Evolutionary conservation across 2,888 invertebrate genomes (phyloP), one percentile per base, ranked within the genome.

Genomic region (Clivina fossor): DNA sequence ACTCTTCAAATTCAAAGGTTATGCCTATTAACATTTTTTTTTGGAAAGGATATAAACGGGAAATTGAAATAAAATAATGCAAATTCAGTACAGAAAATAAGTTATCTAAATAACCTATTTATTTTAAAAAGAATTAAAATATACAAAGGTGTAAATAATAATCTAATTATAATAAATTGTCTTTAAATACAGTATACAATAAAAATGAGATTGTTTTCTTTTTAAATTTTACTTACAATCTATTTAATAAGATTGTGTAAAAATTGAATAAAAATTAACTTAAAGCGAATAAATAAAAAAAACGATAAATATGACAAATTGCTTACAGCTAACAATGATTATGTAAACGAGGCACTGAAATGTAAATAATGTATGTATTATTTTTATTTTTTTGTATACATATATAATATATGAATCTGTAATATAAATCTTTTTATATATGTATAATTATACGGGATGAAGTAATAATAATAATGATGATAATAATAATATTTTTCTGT

Each of bases 361-460:
- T 43, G 26, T 43, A 43, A 43, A 43, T 44, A 53, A 44, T 4
- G 16, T 40, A 22, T 19, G 19, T 33, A 16, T 40, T 40, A 22
- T 26, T 5, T 26, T 7, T 26, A 26, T 26, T 7, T 26, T 5
- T 48, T 35, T 49, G 49, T 38, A 49, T 49, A 40, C 38, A 49
- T 49, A 37, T 49, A 49, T 38, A 28, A 24, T 30, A 30, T 30
- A 30, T 30, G 30, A 26, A 26, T 49, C 49, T 69, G 67, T 69
- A 69, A 69, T 69, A 69, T 68, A 59, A n/a, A n/a, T n/a, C 57
- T 41, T 51, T 55, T 48, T 56, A 32, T 60, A 58, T 58, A 60
- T 58, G 57, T 41, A 60, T 62, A 62, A 58, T 60, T 33, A 49
- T 49, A 40, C 28, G 28, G 49, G 40, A 50, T 50, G 50, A 50